Percentiles rank a stretch among this genome's conserved stretches.
Conservation (phyloP, 2,888 invertebrate genomes). For the Ormyrus rosae region DNA sequence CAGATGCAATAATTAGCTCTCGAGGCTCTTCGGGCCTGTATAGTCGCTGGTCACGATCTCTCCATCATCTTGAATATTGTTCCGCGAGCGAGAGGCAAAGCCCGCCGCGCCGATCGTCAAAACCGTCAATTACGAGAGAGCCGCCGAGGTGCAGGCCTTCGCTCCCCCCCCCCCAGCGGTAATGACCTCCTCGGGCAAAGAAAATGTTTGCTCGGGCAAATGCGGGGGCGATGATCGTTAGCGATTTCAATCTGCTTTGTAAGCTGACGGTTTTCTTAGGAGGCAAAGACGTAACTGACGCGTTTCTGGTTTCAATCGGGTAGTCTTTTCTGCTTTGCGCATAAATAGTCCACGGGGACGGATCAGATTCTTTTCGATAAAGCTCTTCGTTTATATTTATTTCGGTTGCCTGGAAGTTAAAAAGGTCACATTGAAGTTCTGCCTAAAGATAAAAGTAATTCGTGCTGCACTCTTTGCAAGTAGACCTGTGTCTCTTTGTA, state of each 20-base stretch:
- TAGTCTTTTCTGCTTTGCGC: no score
- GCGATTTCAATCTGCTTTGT: no score
- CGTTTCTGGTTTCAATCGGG: no score
- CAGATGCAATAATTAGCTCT: conserved; percentile 52
- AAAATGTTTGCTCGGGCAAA: no score
- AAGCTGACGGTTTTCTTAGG: no score
- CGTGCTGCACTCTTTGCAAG: not conserved
- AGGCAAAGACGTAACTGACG: no score
- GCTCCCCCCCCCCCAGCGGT: no score
- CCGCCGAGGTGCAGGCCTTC: not conserved
- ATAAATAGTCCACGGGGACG: no score
- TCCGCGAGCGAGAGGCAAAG: not conserved
- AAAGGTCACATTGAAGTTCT: conserved; percentile 22
- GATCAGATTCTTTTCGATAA: not conserved
- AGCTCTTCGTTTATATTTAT: not conserved
- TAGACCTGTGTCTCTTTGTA: conserved; percentile 26
- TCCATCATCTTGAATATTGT: conserved; percentile 44
- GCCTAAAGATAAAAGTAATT: conserved; percentile 20
- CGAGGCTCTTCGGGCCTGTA: conserved; percentile 14
- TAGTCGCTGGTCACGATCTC: conserved; percentile 39
- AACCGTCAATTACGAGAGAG: conserved; percentile 45
- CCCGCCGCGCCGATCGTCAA: conserved; percentile 23
- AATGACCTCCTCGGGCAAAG: no score
- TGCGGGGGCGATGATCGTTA: no score
- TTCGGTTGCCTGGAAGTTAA: not conserved